Percentiles rank a stretch among this genome's conserved stretches.
phyloP scores from a whole-genome alignment of 2,888 invertebrate genomes.

The Apamea anceps region DNA sequence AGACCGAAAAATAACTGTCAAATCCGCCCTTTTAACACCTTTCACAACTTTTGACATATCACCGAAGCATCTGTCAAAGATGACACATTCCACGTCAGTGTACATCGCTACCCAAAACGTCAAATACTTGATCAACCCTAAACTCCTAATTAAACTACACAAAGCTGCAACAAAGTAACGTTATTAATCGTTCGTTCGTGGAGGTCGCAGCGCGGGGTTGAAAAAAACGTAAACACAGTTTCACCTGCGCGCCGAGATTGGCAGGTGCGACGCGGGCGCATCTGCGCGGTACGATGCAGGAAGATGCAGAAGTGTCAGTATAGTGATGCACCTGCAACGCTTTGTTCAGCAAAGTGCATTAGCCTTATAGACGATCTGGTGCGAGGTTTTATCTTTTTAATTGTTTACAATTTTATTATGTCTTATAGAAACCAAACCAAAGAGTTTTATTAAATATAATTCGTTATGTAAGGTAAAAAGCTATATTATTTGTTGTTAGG shows the following conservation, averaged over 20 bases:
- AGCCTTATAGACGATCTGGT: neutral
- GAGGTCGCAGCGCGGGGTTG: conserved; percentile 66
- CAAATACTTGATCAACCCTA: conserved; percentile 26
- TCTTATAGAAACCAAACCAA: neutral
- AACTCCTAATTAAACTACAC: conserved; percentile 58
- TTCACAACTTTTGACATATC: conserved; percentile 6
- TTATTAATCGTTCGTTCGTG: conserved; percentile 64
- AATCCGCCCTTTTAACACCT: neutral
- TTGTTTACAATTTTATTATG: neutral
- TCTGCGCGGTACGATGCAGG: conserved; percentile 73
- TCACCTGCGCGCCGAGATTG: conserved; percentile 88
- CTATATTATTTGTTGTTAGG: no score
- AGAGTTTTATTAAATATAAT: no score
- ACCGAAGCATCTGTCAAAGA: conserved; percentile 30
- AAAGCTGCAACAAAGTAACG: conserved; percentile 62
- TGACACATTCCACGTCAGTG: conserved; percentile 8
- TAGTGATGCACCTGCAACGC: conserved; percentile 23
- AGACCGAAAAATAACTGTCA: conserved; percentile 4
- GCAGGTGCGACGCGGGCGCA: conserved; percentile 84
- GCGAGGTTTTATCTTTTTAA: neutral
- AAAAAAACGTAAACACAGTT: conserved; percentile 86
- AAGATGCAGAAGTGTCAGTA: conserved; percentile 40
- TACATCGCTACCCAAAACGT: conserved; percentile 26
- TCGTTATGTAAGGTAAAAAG: no score
- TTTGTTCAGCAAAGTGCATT: neutral